These are phyloP conservation scores for Dissostichus mawsoni DNA, from an alignment of 2,113 vertebrate genomes.

Conservation along the genomic window DNA sequence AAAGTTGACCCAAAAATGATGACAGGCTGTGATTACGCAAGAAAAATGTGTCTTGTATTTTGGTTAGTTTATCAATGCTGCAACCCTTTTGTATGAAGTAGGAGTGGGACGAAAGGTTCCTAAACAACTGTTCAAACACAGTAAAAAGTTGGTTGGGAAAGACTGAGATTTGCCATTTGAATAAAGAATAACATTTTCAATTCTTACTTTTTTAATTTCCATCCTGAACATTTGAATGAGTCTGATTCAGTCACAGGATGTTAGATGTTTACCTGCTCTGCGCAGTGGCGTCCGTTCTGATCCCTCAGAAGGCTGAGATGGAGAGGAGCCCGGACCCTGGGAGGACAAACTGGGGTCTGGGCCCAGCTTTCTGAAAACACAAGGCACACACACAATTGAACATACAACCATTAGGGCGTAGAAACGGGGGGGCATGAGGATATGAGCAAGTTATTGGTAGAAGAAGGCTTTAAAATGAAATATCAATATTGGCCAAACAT, in stretches of 20 bases:
- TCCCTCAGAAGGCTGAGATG: constrained; percentile 79
- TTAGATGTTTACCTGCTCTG: constrained; percentile 85
- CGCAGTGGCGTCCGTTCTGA: constrained; percentile 89
- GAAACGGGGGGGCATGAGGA: no score
- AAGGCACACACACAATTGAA: constrained; percentile 32
- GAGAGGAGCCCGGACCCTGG: constrained; percentile 84
- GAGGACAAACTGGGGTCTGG: constrained; percentile 85
- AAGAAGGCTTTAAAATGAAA: no score
- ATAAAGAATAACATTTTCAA: not conserved
- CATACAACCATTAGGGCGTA: not conserved
- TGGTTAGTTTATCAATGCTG: not conserved
- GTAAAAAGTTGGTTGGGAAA: not conserved
- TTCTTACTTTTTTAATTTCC: not conserved
- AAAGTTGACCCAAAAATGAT: not conserved
- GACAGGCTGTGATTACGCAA: not conserved
- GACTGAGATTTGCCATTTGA: not conserved
- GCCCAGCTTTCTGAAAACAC: constrained; percentile 84
- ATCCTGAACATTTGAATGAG: not conserved
- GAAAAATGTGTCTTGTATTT: not conserved
- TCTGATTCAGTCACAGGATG: not conserved
- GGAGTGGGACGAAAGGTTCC: not conserved
- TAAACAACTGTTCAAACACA: not conserved
- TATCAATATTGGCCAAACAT: no score
- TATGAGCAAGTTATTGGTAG: no score
- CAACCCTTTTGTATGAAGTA: not conserved